Percentiles rank a stretch among this genome's conserved stretches.
phyloP scores from a whole-genome alignment of 1,140 invertebrate genomes.

The Branchinecta lynchi region DNA sequence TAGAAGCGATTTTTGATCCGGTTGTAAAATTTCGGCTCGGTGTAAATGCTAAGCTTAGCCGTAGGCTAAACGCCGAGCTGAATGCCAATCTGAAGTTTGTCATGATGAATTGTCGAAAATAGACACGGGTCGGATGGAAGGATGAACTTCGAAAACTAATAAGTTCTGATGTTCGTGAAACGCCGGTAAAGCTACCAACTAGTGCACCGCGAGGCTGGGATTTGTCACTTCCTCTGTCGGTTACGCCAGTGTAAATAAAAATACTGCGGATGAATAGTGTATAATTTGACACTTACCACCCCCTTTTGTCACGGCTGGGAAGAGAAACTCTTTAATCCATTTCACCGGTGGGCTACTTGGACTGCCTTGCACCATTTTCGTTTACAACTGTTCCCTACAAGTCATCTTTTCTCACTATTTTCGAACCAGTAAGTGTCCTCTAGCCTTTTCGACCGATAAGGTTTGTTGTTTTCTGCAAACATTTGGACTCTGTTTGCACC shows the following conservation, averaged over 20 bases:
- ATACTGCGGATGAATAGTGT: not conserved
- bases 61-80: too few relatives aligned
- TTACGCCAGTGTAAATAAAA: not conserved
- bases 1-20: too few relatives aligned
- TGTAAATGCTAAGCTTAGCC: too few relatives aligned
- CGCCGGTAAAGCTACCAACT: not conserved
- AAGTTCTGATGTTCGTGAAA: not conserved
- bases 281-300: not conserved
- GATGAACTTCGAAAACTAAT: too few relatives aligned
- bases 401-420: too few relatives aligned
- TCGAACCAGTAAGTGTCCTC: too few relatives aligned
- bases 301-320: not conserved
- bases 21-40: too few relatives aligned
- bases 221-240: not conserved
- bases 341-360: constrained; percentile 5
- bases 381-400: not conserved
- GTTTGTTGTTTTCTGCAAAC: too few relatives aligned
- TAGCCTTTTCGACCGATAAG: too few relatives aligned
- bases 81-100: too few relatives aligned
- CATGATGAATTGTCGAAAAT: too few relatives aligned
- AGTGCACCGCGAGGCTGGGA: not conserved
- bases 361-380: not conserved
- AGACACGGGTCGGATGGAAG: not conserved
- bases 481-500: too few relatives aligned
- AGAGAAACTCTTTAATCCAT: not conserved